Evolutionary conservation across 2,888 invertebrate genomes (phyloP).

Genomic region (Oxystoma pomonae): DNA sequence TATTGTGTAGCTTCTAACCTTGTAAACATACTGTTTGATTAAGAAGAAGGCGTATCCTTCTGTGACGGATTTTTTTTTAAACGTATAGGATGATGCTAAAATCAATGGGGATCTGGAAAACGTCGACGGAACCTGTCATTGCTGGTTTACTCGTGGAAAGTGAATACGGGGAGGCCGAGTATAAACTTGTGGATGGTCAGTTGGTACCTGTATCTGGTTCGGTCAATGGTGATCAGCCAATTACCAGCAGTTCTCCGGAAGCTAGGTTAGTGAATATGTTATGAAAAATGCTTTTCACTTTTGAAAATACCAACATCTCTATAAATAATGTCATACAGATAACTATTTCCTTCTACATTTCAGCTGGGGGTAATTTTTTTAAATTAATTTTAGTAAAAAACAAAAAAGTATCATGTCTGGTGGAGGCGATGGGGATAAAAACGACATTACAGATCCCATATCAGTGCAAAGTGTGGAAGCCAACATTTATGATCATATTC

Average conservation of each 20-base stretch:
- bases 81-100: conserved; percentile 91
- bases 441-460: conserved; percentile 23
- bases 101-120: conserved; percentile 91
- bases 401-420: neutral
- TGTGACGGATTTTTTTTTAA: too few relatives aligned
- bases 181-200: conserved; percentile 37
- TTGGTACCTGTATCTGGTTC: conserved; percentile 26
- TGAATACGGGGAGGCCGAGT: conserved; percentile 33
- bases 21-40: too few relatives aligned
- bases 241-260: neutral
- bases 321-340: too few relatives aligned
- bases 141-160: conserved; percentile 44
- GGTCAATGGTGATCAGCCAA: neutral
- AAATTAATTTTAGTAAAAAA: too few relatives aligned
- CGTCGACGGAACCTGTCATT: conserved; percentile 43
- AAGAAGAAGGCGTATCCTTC: too few relatives aligned
- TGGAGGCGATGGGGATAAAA: conserved; percentile 12
- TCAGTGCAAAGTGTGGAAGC: conserved; percentile 42
- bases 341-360: too few relatives aligned
- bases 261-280: too few relatives aligned
- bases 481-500: conserved; percentile 40
- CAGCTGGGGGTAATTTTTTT: too few relatives aligned
- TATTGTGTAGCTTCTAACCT: too few relatives aligned
- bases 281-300: too few relatives aligned
- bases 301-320: too few relatives aligned